These are phyloP conservation scores for Aphodius granarius DNA, from an alignment of 2,888 invertebrate genomes.

Conservation along the genomic window DNA sequence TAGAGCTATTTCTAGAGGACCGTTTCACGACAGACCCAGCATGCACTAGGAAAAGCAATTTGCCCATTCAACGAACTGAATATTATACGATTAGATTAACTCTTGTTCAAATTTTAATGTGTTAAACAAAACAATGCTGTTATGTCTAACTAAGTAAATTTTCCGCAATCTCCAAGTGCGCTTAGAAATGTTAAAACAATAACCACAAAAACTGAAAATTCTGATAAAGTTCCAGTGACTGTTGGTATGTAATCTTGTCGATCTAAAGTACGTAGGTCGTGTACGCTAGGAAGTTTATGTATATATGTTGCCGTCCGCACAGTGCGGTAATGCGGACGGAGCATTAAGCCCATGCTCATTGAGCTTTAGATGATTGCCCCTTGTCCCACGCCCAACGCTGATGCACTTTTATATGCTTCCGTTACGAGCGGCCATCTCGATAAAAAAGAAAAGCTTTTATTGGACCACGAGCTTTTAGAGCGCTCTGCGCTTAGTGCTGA, in stretches of 20 bases:
- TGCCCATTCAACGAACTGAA: background rate
- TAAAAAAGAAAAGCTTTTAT: slow-evolving; percentile 36
- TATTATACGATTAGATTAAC: background rate
- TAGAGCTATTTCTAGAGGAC: background rate
- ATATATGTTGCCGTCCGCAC: slow-evolving; percentile 32
- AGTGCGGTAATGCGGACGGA: slow-evolving; percentile 48
- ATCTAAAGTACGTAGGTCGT: background rate
- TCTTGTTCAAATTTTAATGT: no score
- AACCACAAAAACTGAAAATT: no score
- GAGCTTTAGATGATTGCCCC: slow-evolving; percentile 49
- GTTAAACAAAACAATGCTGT: no score
- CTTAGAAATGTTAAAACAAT: no score
- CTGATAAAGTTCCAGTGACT: background rate
- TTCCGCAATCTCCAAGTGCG: no score
- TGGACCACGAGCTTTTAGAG: slow-evolving; percentile 22
- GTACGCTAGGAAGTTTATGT: background rate
- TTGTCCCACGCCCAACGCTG: slow-evolving; percentile 48
- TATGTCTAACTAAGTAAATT: no score
- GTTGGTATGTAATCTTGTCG: background rate
- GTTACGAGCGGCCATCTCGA: slow-evolving; percentile 51
- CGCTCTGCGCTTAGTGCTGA: background rate
- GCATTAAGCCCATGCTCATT: slow-evolving; percentile 49
- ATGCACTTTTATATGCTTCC: slow-evolving; percentile 47
- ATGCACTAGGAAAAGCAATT: background rate
- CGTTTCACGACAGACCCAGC: background rate